Evolutionary conservation across 2,888 invertebrate genomes (phyloP), one percentile per base, ranked within the genome.

Genomic region (Bursaphelenchus okinawaensis): DNA sequence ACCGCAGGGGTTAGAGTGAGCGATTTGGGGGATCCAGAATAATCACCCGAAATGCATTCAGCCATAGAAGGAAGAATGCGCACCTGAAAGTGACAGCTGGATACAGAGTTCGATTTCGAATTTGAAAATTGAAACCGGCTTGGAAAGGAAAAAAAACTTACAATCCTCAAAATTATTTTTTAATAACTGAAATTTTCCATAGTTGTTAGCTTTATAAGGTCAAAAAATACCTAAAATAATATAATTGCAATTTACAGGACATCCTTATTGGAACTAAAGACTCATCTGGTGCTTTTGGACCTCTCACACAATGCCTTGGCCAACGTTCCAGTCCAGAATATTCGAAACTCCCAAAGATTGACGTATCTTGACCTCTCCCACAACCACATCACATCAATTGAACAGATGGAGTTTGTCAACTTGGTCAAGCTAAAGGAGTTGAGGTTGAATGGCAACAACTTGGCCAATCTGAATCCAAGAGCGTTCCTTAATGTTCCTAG

Each of bases 401-500:
- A 89, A 83, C 87, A 83, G 60, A 88, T 88, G 77, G 89, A 91
- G n/a, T 89, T 93, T 83, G 87, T 88, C 79, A 90, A 91, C 83
- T 87, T 92, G 72, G 87, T 88, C 68, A 87, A 88, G 28, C 84
- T 93, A 67, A 88, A 89, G 81, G 87, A 88, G 67, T 86, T 93
- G 59, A 73, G 80, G 22, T 68, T 84, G 62, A 78, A 78, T 61
- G 75, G 76, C 65, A 88, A 90, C 85, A 85, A 68, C 2, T 68
- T 92, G 60, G 86, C 86, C 61, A 88, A 88, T 76, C 86, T 93
- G 67, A 91, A 92, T n/a, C 88, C 89, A 63, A 88, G 90, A 82
- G 85, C 92, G 64, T 91, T 93, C 78, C 90, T 91, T 82, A 90
- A 90, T 31, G 91, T 91, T 80, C 93, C 93, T 51, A 75, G 81